A percentile compares a stretch with the other conserved stretches of the same genome.
Conservation (phyloP, 1,140 invertebrate genomes). For the Acromyrmex heyeri region DNA sequence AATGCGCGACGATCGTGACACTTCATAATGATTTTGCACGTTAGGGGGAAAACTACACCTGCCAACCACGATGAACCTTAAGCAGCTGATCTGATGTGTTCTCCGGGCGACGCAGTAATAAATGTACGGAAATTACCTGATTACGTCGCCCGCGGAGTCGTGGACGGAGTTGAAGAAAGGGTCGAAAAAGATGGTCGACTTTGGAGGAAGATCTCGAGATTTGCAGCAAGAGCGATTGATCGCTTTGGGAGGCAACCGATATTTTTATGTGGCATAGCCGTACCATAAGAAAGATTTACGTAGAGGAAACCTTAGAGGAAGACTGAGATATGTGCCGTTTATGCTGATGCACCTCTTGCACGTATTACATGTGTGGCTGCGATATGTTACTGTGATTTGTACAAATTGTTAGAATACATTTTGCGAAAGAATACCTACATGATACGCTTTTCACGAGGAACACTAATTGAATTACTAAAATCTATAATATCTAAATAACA, state of each 20-base stretch:
- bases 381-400: conserved; percentile 31
- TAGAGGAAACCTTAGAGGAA: conserved; percentile 19
- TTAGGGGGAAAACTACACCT: conserved; percentile 34
- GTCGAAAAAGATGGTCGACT: conserved; percentile 52
- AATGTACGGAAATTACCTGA: conserved; percentile 65
- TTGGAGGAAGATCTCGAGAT: conserved; percentile 31
- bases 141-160: conserved; percentile 50
- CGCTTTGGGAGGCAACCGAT: conserved; percentile 45
- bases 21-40: conserved; percentile 22
- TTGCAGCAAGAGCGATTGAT: conserved; percentile 43
- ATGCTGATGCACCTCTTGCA: conserved; percentile 45
- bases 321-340: conserved; percentile 39
- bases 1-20: conserved; percentile 19
- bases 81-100: conserved; percentile 37
- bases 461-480: conserved; percentile 16
- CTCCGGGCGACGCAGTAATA: conserved; percentile 49
- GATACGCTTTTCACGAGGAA: background rate
- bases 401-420: conserved; percentile 25
- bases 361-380: conserved; percentile 7
- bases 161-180: conserved; percentile 40
- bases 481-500: background rate
- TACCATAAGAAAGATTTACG: conserved; percentile 53
- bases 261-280: conserved; percentile 54
- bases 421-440: background rate
- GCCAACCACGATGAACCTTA: conserved; percentile 49